Conservation (phyloP, 2,797 vertebrate species). For the Kryptolebias ocellatus region DNA sequence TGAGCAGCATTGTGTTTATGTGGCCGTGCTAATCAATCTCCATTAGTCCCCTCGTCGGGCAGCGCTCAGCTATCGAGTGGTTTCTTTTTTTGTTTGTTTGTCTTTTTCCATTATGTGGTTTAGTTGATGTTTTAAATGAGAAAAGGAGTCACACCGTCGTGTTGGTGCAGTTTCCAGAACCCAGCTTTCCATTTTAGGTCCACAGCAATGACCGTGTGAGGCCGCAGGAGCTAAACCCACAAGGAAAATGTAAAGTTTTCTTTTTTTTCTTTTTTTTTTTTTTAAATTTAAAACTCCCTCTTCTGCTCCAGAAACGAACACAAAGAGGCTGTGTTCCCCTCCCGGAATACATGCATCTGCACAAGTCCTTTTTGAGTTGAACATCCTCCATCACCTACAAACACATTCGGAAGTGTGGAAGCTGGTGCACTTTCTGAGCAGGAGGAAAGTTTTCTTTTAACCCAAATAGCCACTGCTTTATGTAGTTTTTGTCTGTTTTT, state of each 20-base stretch:
- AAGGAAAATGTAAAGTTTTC: too few species aligned
- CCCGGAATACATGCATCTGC: too few species aligned
- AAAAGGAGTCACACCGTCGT: not conserved
- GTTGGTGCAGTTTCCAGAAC: not conserved
- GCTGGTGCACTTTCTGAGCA: too few species aligned
- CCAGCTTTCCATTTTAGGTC: conserved; percentile 1
- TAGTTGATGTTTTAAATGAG: not conserved
- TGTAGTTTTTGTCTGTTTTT: conserved; percentile 52
- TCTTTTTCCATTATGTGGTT: not conserved
- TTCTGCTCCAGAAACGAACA: too few species aligned
- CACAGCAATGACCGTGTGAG: not conserved
- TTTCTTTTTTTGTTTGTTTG: not conserved
- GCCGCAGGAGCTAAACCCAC: too few species aligned
- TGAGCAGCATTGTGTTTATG: not conserved
- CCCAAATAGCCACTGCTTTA: conserved; percentile 17
- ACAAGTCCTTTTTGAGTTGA: too few species aligned
- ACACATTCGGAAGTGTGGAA: not conserved
- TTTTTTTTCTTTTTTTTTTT: too few species aligned
- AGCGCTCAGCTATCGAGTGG: not conserved
- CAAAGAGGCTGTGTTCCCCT: too few species aligned
- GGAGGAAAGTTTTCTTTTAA: too few species aligned
- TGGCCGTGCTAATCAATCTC: conserved; percentile 11
- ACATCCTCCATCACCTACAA: not conserved
- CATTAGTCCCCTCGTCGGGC: not conserved
- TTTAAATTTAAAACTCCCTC: too few species aligned